Conservation (phyloP, 2,797 vertebrate species). For the Pteropus rufus region DNA sequence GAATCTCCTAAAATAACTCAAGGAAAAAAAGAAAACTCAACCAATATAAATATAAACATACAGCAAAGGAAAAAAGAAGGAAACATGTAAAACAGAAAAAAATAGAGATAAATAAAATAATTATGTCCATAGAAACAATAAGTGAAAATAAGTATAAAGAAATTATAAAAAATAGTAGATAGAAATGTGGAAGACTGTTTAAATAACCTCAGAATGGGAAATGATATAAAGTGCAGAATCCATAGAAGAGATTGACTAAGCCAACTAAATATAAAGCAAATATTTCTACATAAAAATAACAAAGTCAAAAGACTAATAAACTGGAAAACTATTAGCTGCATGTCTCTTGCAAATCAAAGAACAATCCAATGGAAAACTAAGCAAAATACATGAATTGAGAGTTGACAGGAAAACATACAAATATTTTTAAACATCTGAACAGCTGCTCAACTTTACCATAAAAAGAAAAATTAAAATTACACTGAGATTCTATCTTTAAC, state of each 20-base stretch:
- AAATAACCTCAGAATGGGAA: background rate
- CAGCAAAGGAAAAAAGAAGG: background rate
- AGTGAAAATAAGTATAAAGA: background rate
- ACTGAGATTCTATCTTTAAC: background rate
- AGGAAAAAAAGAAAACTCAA: constrained; percentile 3
- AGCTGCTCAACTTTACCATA: background rate
- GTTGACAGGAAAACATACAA: background rate
- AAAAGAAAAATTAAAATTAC: background rate
- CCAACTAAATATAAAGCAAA: background rate
- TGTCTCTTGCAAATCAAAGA: background rate
- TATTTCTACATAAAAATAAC: background rate
- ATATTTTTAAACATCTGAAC: background rate
- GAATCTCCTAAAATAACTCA: background rate
- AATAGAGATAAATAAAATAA: background rate
- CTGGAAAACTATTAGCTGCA: background rate
- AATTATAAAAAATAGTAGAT: background rate
- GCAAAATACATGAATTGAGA: background rate
- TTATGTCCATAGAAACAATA: no score
- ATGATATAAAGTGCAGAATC: background rate
- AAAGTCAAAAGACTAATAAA: background rate
- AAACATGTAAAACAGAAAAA: background rate
- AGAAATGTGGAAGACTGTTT: background rate
- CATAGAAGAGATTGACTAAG: background rate
- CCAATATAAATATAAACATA: background rate
- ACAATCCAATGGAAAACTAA: background rate